These are phyloP conservation scores for Butorides virescens DNA, from an alignment of 2,113 vertebrate genomes.

Conservation along the genomic window DNA sequence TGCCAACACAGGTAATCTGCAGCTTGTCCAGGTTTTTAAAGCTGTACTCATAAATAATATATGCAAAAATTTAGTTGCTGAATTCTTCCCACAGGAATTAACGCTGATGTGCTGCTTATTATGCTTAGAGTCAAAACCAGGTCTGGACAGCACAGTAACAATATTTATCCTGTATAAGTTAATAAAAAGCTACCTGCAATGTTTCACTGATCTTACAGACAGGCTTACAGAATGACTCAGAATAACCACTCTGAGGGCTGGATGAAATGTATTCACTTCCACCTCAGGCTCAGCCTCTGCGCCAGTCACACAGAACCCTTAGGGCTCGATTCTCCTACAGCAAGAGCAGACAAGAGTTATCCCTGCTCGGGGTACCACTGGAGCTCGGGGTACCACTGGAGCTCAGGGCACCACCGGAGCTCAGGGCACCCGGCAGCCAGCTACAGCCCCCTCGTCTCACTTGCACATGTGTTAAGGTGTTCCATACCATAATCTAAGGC, in stretches of 20 bases:
- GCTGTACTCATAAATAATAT: background rate
- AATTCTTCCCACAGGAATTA: background rate
- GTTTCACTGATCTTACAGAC: background rate
- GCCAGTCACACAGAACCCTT: fast-evolving
- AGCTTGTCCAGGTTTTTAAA: background rate
- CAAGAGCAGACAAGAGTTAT: background rate
- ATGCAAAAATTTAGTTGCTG: background rate
- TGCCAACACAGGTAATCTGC: background rate
- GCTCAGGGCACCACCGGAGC: background rate
- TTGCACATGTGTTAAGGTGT: too few species aligned
- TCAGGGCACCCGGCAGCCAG: background rate
- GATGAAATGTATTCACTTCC: background rate
- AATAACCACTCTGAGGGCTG: background rate
- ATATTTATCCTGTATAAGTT: background rate
- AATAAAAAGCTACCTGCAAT: background rate
- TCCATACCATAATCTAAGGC: background rate
- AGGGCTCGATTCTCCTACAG: background rate
- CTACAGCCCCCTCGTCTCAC: background rate
- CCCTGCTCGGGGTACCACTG: background rate
- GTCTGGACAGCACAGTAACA: too few species aligned
- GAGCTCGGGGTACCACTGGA: background rate
- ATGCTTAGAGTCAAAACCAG: background rate
- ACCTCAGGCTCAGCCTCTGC: background rate
- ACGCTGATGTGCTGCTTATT: background rate
- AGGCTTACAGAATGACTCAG: background rate